A percentile compares a stretch with the other conserved stretches of the same genome.
phyloP scores from a whole-genome alignment of 2,888 invertebrate genomes.

The Gasteruption jaculator region DNA sequence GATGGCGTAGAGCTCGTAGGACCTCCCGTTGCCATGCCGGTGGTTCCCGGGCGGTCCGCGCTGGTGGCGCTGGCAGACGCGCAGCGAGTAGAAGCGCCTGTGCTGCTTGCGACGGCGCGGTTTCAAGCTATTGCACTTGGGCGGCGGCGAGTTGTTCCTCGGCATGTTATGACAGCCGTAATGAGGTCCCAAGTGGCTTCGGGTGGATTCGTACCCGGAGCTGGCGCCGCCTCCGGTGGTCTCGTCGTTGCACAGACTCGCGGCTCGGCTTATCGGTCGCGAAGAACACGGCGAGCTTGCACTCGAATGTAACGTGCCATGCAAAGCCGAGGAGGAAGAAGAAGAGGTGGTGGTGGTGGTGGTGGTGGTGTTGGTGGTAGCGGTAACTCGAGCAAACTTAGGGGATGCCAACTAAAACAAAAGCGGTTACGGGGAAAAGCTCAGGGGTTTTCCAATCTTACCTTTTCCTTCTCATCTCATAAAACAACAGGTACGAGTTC shows the following conservation, averaged over 20 bases:
- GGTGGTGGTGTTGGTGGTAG: too few species aligned
- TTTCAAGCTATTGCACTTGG: conserved; percentile 44
- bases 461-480: too few species aligned
- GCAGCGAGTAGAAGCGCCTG: conserved; percentile 31
- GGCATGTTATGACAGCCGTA: conserved; percentile 46
- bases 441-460: too few species aligned
- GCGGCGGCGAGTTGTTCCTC: conserved; percentile 44
- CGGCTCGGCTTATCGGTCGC: conserved; percentile 35
- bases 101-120: conserved; percentile 44
- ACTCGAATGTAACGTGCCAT: conserved; percentile 43
- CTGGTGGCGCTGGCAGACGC: conserved; percentile 41
- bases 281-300: conserved; percentile 38
- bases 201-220: conserved; percentile 55
- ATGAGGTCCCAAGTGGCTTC: conserved; percentile 50
- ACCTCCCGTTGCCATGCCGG: conserved; percentile 21
- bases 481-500: too few species aligned
- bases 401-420: conserved; percentile 48
- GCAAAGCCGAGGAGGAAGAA: conserved; percentile 45
- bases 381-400: conserved; percentile 46
- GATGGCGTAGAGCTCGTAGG: conserved; percentile 45
- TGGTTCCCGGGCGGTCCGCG: conserved; percentile 25
- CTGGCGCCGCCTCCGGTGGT: conserved; percentile 39
- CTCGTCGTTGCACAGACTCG: conserved; percentile 40
- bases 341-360: too few species aligned
- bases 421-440: too few species aligned